A percentile compares a stretch with the other conserved stretches of the same genome.
Conservation (phyloP, 2,797 vertebrate species). For the Mionectes olivaceus region DNA sequence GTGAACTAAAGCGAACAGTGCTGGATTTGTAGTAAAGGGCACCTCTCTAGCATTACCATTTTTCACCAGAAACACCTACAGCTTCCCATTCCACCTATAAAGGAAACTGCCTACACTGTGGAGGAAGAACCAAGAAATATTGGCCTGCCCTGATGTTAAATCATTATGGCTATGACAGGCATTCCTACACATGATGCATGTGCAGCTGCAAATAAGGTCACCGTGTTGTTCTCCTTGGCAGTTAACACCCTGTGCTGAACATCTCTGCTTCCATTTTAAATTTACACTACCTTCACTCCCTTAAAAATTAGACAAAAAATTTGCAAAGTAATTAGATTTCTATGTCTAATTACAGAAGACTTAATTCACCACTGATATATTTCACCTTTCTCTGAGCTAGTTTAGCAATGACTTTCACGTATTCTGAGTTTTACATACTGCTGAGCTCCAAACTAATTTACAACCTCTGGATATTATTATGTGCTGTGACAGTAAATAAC, state of each 20-base stretch:
- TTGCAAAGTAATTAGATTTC: slow-evolving; percentile 57
- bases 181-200: slow-evolving; percentile 74
- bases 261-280: slow-evolving; percentile 19
- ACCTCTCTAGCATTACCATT: slow-evolving; percentile 62
- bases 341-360: slow-evolving; percentile 24
- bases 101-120: slow-evolving; percentile 70
- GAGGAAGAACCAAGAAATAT: slow-evolving; percentile 76
- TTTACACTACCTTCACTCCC: not conserved
- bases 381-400: slow-evolving; percentile 36
- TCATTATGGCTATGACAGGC: slow-evolving; percentile 73
- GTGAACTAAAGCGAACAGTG: not conserved
- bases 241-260: slow-evolving; percentile 47
- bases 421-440: not conserved
- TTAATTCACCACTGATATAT: slow-evolving; percentile 39
- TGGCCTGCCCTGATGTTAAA: slow-evolving; percentile 67
- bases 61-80: slow-evolving; percentile 69
- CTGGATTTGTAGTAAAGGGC: slow-evolving; percentile 67
- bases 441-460: slow-evolving; percentile 34
- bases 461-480: not conserved
- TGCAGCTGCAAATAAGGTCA: slow-evolving; percentile 75
- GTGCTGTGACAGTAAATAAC: not conserved
- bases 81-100: slow-evolving; percentile 64
- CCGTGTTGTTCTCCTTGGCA: slow-evolving; percentile 52
- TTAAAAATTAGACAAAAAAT: slow-evolving; percentile 45
- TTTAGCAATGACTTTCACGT: slow-evolving; percentile 12